Evolutionary conservation across 2,888 invertebrate species (phyloP), one percentile per base, ranked within the genome.

Genomic region (Andrena bucephala): DNA sequence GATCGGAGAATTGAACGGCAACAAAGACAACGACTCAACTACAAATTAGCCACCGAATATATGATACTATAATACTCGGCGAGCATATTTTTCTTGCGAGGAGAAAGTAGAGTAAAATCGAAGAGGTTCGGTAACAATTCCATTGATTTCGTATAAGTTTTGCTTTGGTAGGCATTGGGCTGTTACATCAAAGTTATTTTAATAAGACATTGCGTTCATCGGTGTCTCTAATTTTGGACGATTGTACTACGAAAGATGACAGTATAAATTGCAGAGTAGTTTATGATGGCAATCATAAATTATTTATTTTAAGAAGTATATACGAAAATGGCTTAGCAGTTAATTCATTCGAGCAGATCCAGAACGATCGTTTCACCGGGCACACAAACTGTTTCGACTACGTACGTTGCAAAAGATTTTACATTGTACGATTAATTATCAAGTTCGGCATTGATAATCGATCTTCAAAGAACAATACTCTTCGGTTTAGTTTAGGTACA

Each of bases 181-280:
- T 67, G 29, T 65, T 81, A 65, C 71, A 69, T 67, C 60, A 79
- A 85, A 73, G 63, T 81, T 85, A 83, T 77, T 86, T 86, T 81
- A 80, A 69, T 74, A 83, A 87, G 87, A 87, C 85, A 87, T 87
- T 83, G 87, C 66, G 75, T 77, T 77, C 48, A 86, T 77, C 87
- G 71, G 69, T 87, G 87, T 87, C 85, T 87, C 85, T 86, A 86
- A 87, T 87, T 85, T 87, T 85, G 67, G 79, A 82, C 73, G 80
- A 84, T 82, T 78, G 76, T 78, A 78, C 73, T 81, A 78, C 77
- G 79, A 81, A 27, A 72, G 62, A 76, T 60, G 71, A 42, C 72
- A 80, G 71, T 69, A 80, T 73, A 81, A 77, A 81, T 78, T 72
- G 73, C 70, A 71, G 57, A 69, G 67, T 73, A 79, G 71, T 82